Evolutionary conservation across 2,113 vertebrate species (phyloP).

Genomic region (Xenopus laevis): DNA sequence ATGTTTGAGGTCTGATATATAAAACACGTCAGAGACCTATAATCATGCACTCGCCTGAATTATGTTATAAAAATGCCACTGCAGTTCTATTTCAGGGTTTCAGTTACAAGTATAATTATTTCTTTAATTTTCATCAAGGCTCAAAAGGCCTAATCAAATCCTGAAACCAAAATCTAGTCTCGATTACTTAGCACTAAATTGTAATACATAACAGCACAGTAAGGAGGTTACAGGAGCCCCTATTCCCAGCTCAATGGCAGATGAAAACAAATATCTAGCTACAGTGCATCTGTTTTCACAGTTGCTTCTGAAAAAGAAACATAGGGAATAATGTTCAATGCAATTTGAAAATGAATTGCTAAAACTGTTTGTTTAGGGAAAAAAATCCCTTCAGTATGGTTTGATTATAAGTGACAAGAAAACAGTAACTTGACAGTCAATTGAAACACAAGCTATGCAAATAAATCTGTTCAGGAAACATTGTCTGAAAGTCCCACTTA

Average conservation of each 20-base stretch:
- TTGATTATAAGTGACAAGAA: conserved; percentile 9
- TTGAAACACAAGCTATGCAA: background rate
- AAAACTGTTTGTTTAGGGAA: conserved; percentile 9
- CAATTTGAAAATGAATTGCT: conserved; percentile 13
- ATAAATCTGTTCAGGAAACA: conserved; percentile 1
- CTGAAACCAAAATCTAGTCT: conserved; percentile 7
- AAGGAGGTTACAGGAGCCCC: background rate
- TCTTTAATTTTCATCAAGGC: conserved; percentile 13
- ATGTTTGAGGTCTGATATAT: background rate
- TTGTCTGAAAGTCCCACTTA: background rate
- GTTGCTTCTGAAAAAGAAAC: conserved; percentile 7
- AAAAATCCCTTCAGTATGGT: conserved; percentile 2
- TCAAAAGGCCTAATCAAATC: conserved; percentile 15
- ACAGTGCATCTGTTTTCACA: conserved; percentile 27
- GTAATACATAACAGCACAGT: conserved; percentile 18
- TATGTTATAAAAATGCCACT: background rate
- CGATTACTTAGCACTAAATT: conserved; percentile 19
- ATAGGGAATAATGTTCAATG: conserved; percentile 6
- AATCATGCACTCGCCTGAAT: background rate
- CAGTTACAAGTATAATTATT: background rate
- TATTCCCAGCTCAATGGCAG: conserved; percentile 19
- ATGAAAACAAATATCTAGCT: conserved; percentile 13
- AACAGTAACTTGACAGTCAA: conserved; percentile 12
- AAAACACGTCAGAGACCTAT: background rate
- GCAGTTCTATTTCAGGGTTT: background rate